Evolutionary conservation across 2,888 invertebrate genomes (phyloP), one percentile per base, ranked within the genome.

Genomic region (Pachycephus smyrnensis): DNA sequence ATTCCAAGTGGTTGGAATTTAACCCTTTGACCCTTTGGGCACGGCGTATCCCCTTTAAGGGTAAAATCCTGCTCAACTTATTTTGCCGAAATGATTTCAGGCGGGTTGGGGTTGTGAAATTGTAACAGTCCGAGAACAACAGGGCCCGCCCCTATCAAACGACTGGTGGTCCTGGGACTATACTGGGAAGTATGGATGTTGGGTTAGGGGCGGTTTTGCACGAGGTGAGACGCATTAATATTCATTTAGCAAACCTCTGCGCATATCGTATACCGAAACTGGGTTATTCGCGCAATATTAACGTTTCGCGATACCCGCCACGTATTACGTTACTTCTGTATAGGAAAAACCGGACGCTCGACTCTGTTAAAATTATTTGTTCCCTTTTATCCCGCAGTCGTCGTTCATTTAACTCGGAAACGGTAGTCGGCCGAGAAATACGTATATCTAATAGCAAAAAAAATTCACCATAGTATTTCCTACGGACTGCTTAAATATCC

Each of bases 201-300:
- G 23, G 23, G 9, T 23, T 23, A 55, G 9, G 55, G 55, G 55
- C 9, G 23, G 23, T 55, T 55, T 55, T 55, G 12, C 9, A 33
- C 12, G 1, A 77, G 81, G 83, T 81, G 82, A 80, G 82, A 83
- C 82, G 82, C 88, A 89, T 89, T 88, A 89, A 89, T 88, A 89
- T 89, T 89, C 87, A 89, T 88, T 88, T 86, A 85, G 81, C 78
- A 80, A 85, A 83, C 84, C 81, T 83, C 84, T 82, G 84, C 85
- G 84, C 75, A 82, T 84, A 82, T 83, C 75, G 77, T 78, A 73
- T 80, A 79, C 76, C 80, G 75, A 83, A 87, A 87, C 85, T 87
- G 82, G 87, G 85, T 86, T 86, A 86, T 82, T 77, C 85, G 81
- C 79, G 82, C 79, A 76, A 77, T 33, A 71, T 71, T 71, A 71